Conservation (phyloP, 35 echinoderm and acorn worm species). For the Ophioderma brevispina region DNA sequence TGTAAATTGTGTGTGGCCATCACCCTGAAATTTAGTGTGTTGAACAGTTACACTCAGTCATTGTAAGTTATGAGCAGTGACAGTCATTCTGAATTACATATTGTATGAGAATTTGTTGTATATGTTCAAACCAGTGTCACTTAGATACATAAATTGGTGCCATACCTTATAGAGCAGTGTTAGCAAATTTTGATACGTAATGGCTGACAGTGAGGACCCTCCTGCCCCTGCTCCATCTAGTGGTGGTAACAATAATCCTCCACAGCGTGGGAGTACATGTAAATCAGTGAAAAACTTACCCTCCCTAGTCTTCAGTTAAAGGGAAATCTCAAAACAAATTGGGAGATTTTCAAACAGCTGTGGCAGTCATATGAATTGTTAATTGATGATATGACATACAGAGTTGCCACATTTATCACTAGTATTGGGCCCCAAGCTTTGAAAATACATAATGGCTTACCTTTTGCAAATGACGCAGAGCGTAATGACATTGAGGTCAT, state of each 20-base stretch:
- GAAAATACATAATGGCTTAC: slow-evolving; percentile 21
- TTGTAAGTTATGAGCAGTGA: no score
- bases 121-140: no score
- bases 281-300: neutral
- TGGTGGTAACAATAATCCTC: neutral
- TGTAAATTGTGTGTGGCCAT: no score
- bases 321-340: neutral
- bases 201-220: neutral
- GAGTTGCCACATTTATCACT: slow-evolving; percentile 38
- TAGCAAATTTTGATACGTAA: neutral
- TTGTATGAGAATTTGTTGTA: no score
- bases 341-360: neutral
- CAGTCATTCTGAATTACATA: no score
- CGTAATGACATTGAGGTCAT: neutral
- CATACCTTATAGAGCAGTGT: neutral
- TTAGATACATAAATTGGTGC: neutral
- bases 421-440: slow-evolving; percentile 16
- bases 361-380: neutral
- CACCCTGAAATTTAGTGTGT: no score
- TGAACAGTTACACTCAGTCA: no score
- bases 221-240: no score
- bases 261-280: no score
- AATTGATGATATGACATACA: neutral
- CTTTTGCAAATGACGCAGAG: slow-evolving; percentile 8
- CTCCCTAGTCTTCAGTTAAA: neutral